Percentiles rank a stretch among this genome's conserved stretches.
Evolutionary conservation across 64 coral and sea anemone species (phyloP).

Genomic region (Montipora cactus): DNA sequence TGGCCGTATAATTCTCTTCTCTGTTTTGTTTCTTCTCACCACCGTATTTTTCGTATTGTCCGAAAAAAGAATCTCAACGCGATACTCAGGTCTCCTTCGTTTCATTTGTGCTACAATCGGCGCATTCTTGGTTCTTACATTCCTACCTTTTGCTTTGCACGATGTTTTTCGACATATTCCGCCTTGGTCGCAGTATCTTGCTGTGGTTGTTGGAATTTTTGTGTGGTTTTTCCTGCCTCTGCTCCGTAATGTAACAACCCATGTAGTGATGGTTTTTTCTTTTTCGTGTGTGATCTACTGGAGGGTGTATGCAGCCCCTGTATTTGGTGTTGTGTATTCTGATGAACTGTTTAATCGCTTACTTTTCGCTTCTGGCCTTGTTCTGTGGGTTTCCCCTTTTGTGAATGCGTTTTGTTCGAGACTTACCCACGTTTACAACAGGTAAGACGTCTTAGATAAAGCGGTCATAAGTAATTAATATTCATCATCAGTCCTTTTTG

Average conservation of each 20-base stretch:
- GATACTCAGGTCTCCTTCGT: too few relatives aligned
- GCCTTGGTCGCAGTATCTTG: conserved; percentile 42
- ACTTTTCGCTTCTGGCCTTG: too few relatives aligned
- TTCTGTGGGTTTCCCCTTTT: conserved; percentile 50
- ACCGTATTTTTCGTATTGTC: too few relatives aligned
- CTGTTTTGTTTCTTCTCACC: too few relatives aligned
- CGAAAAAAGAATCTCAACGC: too few relatives aligned
- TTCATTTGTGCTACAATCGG: too few relatives aligned
- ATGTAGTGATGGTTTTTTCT: conserved; percentile 52
- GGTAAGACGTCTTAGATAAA: background rate
- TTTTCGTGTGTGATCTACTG: background rate
- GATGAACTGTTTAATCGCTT: too few relatives aligned
- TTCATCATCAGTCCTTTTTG: too few relatives aligned
- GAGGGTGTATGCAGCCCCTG: background rate
- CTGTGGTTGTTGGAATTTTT: conserved; percentile 58
- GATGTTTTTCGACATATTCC: conserved; percentile 59
- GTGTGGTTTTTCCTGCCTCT: conserved; percentile 16
- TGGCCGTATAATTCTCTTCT: too few relatives aligned
- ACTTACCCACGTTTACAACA: conserved; percentile 60
- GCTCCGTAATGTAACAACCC: conserved; percentile 35
- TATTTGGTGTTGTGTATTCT: background rate
- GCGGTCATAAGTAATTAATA: too few relatives aligned
- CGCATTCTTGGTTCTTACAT: background rate
- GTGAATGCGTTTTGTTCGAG: conserved; percentile 39
- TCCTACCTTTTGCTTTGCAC: conserved; percentile 77